Conservation (phyloP, 2,888 invertebrate genomes). For the Myopa tessellatipennis region DNA sequence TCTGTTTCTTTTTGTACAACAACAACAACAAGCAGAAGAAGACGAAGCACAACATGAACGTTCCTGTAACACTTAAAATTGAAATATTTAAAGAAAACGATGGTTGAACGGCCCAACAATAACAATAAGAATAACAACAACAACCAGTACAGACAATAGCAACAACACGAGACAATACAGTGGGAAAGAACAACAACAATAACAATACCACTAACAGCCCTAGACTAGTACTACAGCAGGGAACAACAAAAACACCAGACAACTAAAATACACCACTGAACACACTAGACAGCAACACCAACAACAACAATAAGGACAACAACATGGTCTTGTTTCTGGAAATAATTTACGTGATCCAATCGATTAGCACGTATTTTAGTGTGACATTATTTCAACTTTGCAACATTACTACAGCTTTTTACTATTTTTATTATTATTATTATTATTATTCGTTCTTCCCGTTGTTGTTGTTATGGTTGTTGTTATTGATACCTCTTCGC, state of each 20-base stretch:
- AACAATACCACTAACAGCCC: slow-evolving; percentile 8
- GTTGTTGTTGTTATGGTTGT: neutral
- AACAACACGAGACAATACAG: neutral
- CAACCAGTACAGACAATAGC: neutral
- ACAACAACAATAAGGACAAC: slow-evolving; percentile 3
- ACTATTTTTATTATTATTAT: no score
- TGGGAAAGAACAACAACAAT: slow-evolving; percentile 2
- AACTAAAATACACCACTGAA: neutral
- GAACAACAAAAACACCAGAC: no score
- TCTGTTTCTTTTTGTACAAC: neutral
- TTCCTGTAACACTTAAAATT: neutral
- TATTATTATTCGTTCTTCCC: no score
- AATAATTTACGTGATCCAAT: slow-evolving; percentile 51
- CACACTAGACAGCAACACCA: neutral
- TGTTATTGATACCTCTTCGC: neutral
- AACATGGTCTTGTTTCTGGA: slow-evolving; percentile 44
- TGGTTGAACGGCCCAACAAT: neutral
- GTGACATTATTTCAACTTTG: slow-evolving; percentile 34
- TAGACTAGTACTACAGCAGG: no score
- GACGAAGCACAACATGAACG: no score
- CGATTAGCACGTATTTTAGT: slow-evolving; percentile 50
- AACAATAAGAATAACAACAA: slow-evolving; percentile 6
- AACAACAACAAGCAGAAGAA: no score
- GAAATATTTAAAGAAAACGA: neutral
- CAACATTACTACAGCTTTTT: slow-evolving; percentile 46